phyloP scores from a whole-genome alignment of 2,888 invertebrate species.

The Andrena hattorfiana region DNA sequence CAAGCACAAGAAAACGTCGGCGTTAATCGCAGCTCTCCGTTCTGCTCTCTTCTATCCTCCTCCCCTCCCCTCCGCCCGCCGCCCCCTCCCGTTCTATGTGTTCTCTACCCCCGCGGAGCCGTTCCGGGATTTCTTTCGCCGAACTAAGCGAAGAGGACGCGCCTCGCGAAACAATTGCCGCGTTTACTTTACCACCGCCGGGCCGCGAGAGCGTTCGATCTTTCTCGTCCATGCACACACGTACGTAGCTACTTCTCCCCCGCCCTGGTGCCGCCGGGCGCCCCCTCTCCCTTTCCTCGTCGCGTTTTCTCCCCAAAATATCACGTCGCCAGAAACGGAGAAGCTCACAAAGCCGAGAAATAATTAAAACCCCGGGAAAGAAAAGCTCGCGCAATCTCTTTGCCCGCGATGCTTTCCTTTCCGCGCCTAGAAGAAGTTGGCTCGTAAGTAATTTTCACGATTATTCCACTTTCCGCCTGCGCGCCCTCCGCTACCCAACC shows the following conservation, averaged over 20 bases:
- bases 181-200: constrained; percentile 5
- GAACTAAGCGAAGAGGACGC: constrained; percentile 5
- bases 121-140: constrained; percentile 47
- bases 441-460: constrained; percentile 71
- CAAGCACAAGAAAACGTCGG: constrained; percentile 73
- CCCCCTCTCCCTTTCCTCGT: too few species aligned
- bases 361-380: constrained; percentile 55
- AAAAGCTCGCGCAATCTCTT: constrained; percentile 34
- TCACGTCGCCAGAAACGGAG: background rate
- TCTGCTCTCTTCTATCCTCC: constrained; percentile 22
- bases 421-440: constrained; percentile 45
- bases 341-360: constrained; percentile 38
- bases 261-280: accelerated
- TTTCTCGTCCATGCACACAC: too few species aligned
- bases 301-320: background rate
- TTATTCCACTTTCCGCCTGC: constrained; percentile 58
- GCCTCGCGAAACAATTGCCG: constrained; percentile 41
- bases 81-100: background rate
- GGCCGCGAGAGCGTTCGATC: background rate
- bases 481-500: constrained; percentile 9
- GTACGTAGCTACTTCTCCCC: background rate
- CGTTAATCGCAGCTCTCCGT: constrained; percentile 69
- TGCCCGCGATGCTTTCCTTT: constrained; percentile 28
- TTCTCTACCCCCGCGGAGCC: background rate
- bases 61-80: background rate